phyloP scores from a whole-genome alignment of 2,888 invertebrate genomes.

The Sinohyriopsis cumingii region DNA sequence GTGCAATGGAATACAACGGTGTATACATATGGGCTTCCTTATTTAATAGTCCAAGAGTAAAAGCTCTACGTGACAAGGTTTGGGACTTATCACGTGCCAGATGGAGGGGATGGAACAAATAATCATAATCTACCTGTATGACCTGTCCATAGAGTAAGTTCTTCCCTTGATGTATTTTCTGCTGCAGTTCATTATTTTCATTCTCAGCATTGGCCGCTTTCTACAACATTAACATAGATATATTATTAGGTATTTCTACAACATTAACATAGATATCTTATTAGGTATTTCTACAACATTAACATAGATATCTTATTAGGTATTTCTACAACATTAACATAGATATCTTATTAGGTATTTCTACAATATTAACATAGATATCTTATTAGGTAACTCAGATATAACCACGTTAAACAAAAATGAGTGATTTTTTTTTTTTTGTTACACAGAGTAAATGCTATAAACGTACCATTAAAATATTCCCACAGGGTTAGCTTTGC shows the following conservation, averaged over 20 bases:
- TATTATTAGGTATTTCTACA: neutral
- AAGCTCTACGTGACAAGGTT: neutral
- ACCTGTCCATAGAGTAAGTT: slow-evolving; percentile 69
- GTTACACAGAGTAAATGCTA: no score
- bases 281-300: no score
- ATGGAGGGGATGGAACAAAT: neutral
- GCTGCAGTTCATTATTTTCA: slow-evolving; percentile 67
- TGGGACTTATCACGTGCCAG: neutral
- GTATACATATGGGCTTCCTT: no score
- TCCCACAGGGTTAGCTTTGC: no score
- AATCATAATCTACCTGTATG: slow-evolving; percentile 52
- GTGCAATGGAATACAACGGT: no score
- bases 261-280: no score
- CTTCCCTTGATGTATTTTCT: slow-evolving; percentile 66
- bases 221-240: slow-evolving; percentile 38
- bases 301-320: neutral
- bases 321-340: slow-evolving; percentile 44
- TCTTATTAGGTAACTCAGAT: neutral
- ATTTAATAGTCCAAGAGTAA: no score
- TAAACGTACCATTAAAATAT: no score
- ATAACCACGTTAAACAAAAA: no score
- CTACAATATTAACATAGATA: slow-evolving; percentile 38
- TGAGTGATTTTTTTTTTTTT: no score
- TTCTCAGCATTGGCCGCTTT: slow-evolving; percentile 65
- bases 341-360: no score